These are phyloP conservation scores for Leptopterna dolabrata DNA, from an alignment of 2,888 invertebrate genomes.

Conservation along the genomic window DNA sequence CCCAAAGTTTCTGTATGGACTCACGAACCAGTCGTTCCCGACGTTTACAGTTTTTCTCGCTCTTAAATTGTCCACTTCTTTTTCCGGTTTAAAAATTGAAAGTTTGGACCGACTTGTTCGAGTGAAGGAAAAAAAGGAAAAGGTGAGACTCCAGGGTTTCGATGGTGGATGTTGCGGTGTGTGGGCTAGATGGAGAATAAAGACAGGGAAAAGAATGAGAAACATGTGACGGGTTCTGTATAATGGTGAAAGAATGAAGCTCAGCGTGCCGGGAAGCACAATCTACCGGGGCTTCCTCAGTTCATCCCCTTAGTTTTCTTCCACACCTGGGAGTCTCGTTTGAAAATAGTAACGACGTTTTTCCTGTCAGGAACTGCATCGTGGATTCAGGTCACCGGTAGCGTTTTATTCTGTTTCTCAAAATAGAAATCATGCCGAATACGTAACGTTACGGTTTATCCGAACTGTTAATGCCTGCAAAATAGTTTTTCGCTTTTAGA, in stretches of 20 bases:
- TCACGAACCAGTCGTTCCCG: too few relatives aligned
- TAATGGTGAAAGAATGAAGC: not conserved
- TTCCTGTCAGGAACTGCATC: not conserved
- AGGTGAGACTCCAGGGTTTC: too few relatives aligned
- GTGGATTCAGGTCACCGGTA: not conserved
- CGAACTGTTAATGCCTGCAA: too few relatives aligned
- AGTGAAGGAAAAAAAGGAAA: too few relatives aligned
- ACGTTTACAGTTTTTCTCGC: too few relatives aligned
- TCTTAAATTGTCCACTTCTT: too few relatives aligned
- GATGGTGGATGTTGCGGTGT: too few relatives aligned
- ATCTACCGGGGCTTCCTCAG: not conserved
- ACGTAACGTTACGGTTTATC: not conserved
- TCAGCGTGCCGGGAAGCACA: not conserved
- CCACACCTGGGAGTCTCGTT: not conserved
- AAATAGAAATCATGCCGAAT: not conserved
- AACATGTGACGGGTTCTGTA: not conserved
- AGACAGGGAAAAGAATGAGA: not conserved
- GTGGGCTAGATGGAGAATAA: too few relatives aligned
- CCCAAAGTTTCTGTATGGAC: too few relatives aligned
- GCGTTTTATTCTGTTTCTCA: not conserved
- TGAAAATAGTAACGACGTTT: not conserved
- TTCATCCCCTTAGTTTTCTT: not conserved
- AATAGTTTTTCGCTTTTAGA: too few relatives aligned
- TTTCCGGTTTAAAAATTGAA: too few relatives aligned
- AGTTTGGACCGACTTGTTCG: too few relatives aligned